Evolutionary conservation across 2,888 invertebrate species (phyloP).

Genomic region (Drosophila mimetica): DNA sequence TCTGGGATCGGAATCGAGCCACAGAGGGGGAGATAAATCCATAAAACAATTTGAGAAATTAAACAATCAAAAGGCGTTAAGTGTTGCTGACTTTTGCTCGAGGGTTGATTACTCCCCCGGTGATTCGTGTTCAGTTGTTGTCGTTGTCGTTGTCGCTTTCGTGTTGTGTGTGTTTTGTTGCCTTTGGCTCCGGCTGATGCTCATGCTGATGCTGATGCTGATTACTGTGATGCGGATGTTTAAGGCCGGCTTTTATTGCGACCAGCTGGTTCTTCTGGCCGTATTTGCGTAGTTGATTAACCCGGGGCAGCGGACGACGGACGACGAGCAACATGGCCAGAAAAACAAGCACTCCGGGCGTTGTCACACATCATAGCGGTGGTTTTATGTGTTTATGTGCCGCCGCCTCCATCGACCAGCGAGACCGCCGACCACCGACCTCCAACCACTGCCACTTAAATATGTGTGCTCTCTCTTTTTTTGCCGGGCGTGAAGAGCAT

Average conservation of each 20-base stretch:
- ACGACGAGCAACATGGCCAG: constrained; percentile 15
- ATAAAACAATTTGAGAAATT: constrained; percentile 80
- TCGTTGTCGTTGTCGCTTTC: background rate
- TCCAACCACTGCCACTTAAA: background rate
- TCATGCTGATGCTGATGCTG: constrained; percentile 9
- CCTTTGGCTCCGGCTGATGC: background rate
- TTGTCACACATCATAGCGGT: constrained; percentile 55
- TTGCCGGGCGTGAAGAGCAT: constrained; percentile 22
- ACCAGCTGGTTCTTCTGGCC: constrained; percentile 43
- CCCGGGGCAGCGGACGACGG: constrained; percentile 32
- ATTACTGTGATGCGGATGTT: constrained; percentile 24
- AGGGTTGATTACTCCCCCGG: constrained; percentile 22
- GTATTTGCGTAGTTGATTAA: constrained; percentile 76
- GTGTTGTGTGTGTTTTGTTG: too few species aligned
- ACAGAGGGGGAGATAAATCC: constrained; percentile 67
- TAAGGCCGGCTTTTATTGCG: constrained; percentile 28
- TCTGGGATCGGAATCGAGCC: background rate
- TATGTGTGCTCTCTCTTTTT: constrained; percentile 3
- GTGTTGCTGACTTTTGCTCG: constrained; percentile 71
- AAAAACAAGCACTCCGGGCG: constrained; percentile 17
- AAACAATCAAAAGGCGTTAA: constrained; percentile 81
- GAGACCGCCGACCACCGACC: background rate
- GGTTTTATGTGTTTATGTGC: constrained; percentile 45
- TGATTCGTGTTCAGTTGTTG: background rate
- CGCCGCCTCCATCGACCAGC: too few species aligned